A percentile compares a stretch with the other conserved stretches of the same genome.
Conservation (phyloP, 1,140 invertebrate species). For the Apis cerana region DNA sequence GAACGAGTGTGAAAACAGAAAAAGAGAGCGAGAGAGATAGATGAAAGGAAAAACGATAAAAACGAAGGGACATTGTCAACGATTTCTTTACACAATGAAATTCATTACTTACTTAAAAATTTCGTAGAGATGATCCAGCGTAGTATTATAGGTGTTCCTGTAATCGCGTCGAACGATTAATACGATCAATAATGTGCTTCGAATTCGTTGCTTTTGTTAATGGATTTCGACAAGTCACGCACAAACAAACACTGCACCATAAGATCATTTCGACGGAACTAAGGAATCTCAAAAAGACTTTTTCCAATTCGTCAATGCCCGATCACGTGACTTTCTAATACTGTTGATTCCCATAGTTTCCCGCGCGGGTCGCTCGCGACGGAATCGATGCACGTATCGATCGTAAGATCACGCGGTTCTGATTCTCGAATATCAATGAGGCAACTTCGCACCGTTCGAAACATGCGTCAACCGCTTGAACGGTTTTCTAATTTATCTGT, state of each 20-base stretch:
- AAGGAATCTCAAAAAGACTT: background rate
- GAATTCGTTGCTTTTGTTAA: conserved; percentile 2
- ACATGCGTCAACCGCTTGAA: background rate
- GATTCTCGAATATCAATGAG: conserved; percentile 11
- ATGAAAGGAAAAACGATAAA: background rate
- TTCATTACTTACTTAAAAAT: conserved; percentile 39
- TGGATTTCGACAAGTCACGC: background rate
- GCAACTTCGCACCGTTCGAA: background rate
- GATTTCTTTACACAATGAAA: conserved; percentile 49
- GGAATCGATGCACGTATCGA: conserved; percentile 32
- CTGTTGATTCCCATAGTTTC: background rate
- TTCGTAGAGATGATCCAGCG: conserved; percentile 35
- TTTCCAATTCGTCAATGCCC: conserved; percentile 1
- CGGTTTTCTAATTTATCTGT: background rate
- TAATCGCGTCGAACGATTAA: conserved; percentile 34
- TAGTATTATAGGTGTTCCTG: conserved; percentile 38
- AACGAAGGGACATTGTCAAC: conserved; percentile 24
- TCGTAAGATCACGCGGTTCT: conserved; percentile 44
- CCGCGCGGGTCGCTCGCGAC: background rate
- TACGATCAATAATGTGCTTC: conserved; percentile 45
- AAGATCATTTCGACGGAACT: background rate
- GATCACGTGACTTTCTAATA: background rate
- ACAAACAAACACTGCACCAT: background rate
- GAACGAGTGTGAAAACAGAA: conserved; percentile 12
- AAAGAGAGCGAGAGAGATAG: background rate